Conservation (phyloP, 2,888 invertebrate species). For the Eupithecia insigniata region DNA sequence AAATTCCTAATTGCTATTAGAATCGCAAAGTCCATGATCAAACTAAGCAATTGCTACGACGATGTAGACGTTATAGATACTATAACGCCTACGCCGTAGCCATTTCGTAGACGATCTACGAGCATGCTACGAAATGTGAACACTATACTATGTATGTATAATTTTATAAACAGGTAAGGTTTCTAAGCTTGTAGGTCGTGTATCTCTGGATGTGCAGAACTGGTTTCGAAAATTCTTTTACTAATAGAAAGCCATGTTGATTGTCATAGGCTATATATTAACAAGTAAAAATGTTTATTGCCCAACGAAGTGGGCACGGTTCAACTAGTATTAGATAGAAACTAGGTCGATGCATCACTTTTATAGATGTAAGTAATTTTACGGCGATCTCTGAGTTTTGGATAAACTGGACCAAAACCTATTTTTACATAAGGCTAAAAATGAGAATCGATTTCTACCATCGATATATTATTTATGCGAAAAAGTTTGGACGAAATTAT, state of each 20-base stretch:
- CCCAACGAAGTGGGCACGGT: too few species aligned
- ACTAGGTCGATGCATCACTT: not conserved
- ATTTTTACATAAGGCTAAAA: not conserved
- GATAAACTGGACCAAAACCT: not conserved
- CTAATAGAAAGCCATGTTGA: too few species aligned
- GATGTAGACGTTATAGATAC: not conserved
- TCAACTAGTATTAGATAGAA: too few species aligned
- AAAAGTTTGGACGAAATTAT: not conserved
- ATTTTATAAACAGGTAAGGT: too few species aligned
- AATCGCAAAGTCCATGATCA: not conserved
- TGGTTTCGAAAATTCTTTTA: too few species aligned
- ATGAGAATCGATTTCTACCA: not conserved
- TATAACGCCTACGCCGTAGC: slow-evolving; percentile 9
- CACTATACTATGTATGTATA: too few species aligned
- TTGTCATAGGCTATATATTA: too few species aligned
- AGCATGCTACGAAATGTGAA: not conserved
- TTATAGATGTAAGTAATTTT: not conserved
- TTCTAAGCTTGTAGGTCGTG: too few species aligned
- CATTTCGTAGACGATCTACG: slow-evolving; percentile 18
- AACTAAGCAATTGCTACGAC: not conserved
- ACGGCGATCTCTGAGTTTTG: not conserved
- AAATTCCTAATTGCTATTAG: not conserved
- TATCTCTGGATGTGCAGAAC: too few species aligned
- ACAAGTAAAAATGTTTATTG: too few species aligned
- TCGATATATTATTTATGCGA: too few species aligned